A percentile compares a stretch with the other conserved stretches of the same genome.
These are phyloP conservation scores for Automeris io DNA, from an alignment of 2,888 invertebrate species.

Conservation along the genomic window DNA sequence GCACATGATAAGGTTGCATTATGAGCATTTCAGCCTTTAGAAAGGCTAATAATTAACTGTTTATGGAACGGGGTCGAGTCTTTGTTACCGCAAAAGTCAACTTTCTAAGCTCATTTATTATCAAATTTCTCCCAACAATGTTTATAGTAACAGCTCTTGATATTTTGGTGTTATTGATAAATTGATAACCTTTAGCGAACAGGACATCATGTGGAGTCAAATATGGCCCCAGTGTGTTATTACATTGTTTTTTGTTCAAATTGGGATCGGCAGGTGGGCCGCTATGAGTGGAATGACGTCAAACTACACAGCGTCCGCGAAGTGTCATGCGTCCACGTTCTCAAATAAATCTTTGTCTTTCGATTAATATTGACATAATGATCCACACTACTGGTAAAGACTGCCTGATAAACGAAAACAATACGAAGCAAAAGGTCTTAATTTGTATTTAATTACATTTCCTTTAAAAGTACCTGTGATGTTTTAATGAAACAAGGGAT, in stretches of 20 bases:
- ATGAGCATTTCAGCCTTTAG: slow-evolving; percentile 14
- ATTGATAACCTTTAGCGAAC: slow-evolving; percentile 14
- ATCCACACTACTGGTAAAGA: no score
- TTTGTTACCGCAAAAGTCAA: not conserved
- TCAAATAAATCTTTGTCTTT: slow-evolving; percentile 39
- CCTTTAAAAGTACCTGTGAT: no score
- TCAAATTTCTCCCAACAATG: not conserved
- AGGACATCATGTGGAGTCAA: slow-evolving; percentile 15
- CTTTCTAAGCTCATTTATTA: not conserved
- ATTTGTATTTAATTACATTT: no score
- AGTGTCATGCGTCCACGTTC: slow-evolving; percentile 36
- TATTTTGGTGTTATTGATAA: not conserved
- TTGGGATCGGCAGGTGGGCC: slow-evolving; percentile 30
- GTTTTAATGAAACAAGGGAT: no score
- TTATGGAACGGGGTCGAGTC: not conserved
- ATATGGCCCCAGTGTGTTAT: slow-evolving; percentile 14
- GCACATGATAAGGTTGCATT: slow-evolving; percentile 16
- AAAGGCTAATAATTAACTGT: slow-evolving; percentile 8
- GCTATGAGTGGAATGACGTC: slow-evolving; percentile 35
- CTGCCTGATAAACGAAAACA: no score
- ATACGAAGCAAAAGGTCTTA: no score
- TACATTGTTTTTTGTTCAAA: slow-evolving; percentile 24
- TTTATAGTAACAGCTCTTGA: not conserved
- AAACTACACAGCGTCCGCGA: slow-evolving; percentile 23
- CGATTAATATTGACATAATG: slow-evolving; percentile 13